phyloP scores from a whole-genome alignment of 2,113 vertebrate species.

The Brienomyrus brachyistius region DNA sequence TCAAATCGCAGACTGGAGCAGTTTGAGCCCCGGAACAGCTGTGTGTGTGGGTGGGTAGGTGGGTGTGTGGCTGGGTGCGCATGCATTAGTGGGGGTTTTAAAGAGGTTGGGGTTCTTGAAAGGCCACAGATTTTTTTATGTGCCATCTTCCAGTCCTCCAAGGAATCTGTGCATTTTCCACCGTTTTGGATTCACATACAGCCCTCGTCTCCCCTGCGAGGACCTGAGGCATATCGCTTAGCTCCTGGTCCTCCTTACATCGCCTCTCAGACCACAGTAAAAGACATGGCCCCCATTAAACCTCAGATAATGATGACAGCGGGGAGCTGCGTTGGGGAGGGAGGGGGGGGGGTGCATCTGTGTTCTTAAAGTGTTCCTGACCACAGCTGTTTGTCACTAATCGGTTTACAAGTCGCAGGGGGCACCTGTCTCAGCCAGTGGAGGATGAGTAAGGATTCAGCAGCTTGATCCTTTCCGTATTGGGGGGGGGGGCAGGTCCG shows the following conservation, averaged over 20 bases:
- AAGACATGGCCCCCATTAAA: background rate
- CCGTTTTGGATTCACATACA: background rate
- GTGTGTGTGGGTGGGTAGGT: background rate
- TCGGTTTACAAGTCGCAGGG: background rate
- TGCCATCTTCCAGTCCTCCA: background rate
- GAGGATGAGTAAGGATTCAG: background rate
- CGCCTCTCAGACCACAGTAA: background rate
- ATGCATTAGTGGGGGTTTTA: background rate
- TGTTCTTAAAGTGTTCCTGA: background rate
- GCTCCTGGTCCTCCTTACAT: background rate
- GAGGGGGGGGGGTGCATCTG: background rate
- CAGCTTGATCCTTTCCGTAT: background rate
- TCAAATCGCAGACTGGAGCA: background rate
- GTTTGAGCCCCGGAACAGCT: background rate
- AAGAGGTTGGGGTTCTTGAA: background rate
- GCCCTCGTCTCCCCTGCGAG: background rate
- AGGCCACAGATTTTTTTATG: background rate
- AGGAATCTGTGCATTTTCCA: background rate
- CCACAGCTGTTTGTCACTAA: background rate
- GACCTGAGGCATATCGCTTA: background rate
- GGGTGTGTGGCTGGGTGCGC: background rate
- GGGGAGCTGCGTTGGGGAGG: background rate
- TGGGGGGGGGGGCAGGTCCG: background rate
- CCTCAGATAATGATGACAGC: background rate
- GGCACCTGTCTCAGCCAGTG: background rate